Percentiles rank a stretch among this genome's conserved stretches.
Evolutionary conservation across 2,113 vertebrate genomes (phyloP).

Genomic region (Semicossyphus pulcher): DNA sequence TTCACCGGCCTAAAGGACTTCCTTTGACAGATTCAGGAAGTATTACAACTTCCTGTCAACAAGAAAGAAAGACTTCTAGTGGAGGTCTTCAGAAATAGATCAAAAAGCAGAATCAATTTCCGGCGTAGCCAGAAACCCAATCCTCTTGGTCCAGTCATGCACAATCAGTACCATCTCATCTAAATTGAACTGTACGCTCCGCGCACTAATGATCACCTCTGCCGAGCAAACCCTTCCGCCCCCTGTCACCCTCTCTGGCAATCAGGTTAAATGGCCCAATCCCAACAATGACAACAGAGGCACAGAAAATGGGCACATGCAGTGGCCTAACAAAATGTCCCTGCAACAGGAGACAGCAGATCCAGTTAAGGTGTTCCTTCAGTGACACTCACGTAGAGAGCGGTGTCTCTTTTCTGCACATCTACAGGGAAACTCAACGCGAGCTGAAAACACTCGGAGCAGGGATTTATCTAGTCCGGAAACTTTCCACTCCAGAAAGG

Average conservation of each 20-base stretch:
- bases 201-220: constrained; percentile 39
- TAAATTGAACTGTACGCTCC: constrained; percentile 57
- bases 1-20: constrained; percentile 53
- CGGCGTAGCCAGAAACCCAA: constrained; percentile 52
- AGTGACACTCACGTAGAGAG: constrained; percentile 62
- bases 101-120: constrained; percentile 48
- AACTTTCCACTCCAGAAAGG: constrained; percentile 32
- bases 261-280: constrained; percentile 75
- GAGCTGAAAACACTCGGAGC: neutral
- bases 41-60: constrained; percentile 53
- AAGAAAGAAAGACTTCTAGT: neutral
- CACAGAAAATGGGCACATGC: constrained; percentile 60
- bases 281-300: constrained; percentile 70
- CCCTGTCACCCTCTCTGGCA: constrained; percentile 51
- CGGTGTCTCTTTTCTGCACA: constrained; percentile 69
- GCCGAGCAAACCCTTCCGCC: constrained; percentile 40
- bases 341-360: constrained; percentile 73
- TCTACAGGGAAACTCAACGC: constrained; percentile 69
- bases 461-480: constrained; percentile 21
- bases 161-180: constrained; percentile 68
- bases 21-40: constrained; percentile 63
- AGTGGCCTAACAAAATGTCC: constrained; percentile 62
- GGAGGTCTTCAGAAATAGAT: neutral
- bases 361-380: constrained; percentile 66
- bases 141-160: constrained; percentile 36